Evolutionary conservation across 2,797 vertebrate genomes (phyloP).

Genomic region (Hybognathus amarus): DNA sequence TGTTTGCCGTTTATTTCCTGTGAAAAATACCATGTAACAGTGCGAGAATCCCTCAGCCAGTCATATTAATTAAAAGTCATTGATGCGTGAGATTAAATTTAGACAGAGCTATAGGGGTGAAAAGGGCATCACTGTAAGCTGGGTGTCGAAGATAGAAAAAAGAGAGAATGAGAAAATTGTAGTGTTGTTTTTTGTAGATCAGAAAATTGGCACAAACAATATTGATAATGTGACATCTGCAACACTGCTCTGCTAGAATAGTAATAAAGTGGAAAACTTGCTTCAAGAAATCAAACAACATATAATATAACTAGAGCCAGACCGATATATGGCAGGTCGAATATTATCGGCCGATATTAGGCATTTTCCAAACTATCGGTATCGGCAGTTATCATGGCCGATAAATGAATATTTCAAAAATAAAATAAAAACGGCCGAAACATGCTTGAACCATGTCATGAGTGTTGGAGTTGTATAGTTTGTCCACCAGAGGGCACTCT

Average conservation of each 20-base stretch:
- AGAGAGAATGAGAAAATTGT: constrained; percentile 8
- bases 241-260: neutral
- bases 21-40: constrained; percentile 53
- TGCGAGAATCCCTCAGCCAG: constrained; percentile 52
- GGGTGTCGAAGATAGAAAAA: neutral
- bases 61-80: constrained; percentile 59
- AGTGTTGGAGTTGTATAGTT: too few relatives aligned
- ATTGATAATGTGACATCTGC: neutral
- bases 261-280: neutral
- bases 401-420: too few relatives aligned
- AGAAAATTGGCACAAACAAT: neutral
- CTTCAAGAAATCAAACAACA: too few relatives aligned
- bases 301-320: too few relatives aligned
- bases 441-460: too few relatives aligned
- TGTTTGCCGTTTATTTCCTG: constrained; percentile 43
- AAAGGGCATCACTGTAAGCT: constrained; percentile 45
- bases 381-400: too few relatives aligned
- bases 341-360: too few relatives aligned
- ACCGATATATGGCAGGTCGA: too few relatives aligned
- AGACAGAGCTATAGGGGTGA: constrained; percentile 53
- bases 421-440: too few relatives aligned
- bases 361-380: too few relatives aligned
- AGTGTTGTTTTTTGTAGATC: neutral
- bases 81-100: constrained; percentile 61
- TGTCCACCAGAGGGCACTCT: too few relatives aligned